Evolutionary conservation across 1,140 invertebrate genomes (phyloP).

Genomic region (Drosophila lacertosa): DNA sequence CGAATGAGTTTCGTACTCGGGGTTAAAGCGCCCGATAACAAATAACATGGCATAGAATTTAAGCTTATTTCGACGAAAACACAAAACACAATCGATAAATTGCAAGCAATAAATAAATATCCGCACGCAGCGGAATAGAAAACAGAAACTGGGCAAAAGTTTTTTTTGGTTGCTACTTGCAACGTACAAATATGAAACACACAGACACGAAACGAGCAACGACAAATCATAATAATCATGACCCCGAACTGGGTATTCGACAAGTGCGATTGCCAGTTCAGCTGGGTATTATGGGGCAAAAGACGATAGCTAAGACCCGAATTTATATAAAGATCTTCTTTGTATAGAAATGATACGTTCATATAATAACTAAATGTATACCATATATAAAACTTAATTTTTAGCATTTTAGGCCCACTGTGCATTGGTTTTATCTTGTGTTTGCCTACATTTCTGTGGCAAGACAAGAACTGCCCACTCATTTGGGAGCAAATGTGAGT

Average conservation of each 20-base stretch:
- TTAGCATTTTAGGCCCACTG: constrained; percentile 1
- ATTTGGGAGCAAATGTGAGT: constrained; percentile 1
- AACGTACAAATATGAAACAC: constrained; percentile 24
- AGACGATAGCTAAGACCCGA: background rate
- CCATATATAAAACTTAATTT: background rate
- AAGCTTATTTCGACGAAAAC: constrained; percentile 47
- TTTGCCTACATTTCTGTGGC: constrained; percentile 44
- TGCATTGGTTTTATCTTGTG: background rate
- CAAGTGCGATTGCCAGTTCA: constrained; percentile 2
- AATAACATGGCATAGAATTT: constrained; percentile 50
- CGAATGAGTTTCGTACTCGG: constrained; percentile 4
- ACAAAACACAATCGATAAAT: constrained; percentile 41
- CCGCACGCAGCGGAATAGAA: constrained; percentile 21
- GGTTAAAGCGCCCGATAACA: constrained; percentile 39
- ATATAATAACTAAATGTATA: no score
- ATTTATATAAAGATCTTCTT: no score
- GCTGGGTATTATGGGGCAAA: background rate
- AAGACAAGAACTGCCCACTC: constrained; percentile 7
- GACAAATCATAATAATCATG: constrained; percentile 57
- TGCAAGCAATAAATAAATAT: constrained; percentile 63
- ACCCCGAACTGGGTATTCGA: constrained; percentile 12
- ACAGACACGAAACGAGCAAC: constrained; percentile 22
- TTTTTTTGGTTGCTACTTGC: constrained; percentile 3
- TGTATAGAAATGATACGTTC: no score
- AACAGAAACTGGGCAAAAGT: background rate